Evolutionary conservation across 2,797 vertebrate genomes (phyloP).

Genomic region (Cuniculus paca): DNA sequence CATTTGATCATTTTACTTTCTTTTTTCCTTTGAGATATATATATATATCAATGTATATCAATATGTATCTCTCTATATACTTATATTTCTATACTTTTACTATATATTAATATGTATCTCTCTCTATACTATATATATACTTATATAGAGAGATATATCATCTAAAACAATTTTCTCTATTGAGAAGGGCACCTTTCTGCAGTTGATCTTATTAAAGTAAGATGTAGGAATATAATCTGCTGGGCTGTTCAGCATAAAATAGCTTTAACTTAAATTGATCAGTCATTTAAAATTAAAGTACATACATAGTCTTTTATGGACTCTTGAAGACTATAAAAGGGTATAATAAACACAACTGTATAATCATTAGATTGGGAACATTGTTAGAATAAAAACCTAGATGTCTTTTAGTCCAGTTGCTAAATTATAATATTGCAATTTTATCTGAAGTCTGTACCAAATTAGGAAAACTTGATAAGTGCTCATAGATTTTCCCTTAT

Average conservation of each 20-base stretch:
- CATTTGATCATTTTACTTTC: slow-evolving; percentile 1
- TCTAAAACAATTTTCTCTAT: slow-evolving; percentile 46
- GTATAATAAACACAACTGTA: neutral
- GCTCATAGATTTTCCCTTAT: neutral
- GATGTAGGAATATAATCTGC: slow-evolving; percentile 30
- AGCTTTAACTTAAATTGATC: slow-evolving; percentile 16
- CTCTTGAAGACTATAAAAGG: slow-evolving; percentile 17
- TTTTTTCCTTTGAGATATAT: slow-evolving; percentile 11
- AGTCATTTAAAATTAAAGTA: slow-evolving; percentile 54
- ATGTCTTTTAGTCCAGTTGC: slow-evolving; percentile 17
- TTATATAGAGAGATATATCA: neutral
- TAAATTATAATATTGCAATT: slow-evolving; percentile 51
- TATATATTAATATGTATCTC: neutral
- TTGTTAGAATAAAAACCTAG: slow-evolving; percentile 11
- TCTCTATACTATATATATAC: no score
- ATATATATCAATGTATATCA: neutral
- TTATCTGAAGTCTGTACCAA: slow-evolving; percentile 40
- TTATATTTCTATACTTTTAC: neutral
- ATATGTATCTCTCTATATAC: neutral
- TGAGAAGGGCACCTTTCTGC: neutral
- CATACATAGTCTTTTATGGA: neutral
- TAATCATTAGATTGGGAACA: neutral
- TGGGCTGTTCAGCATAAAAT: neutral
- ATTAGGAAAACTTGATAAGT: slow-evolving; percentile 50
- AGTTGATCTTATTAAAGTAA: slow-evolving; percentile 29